These are phyloP conservation scores for Radopholus similis DNA, from an alignment of 1,140 invertebrate species.

Conservation along the genomic window DNA sequence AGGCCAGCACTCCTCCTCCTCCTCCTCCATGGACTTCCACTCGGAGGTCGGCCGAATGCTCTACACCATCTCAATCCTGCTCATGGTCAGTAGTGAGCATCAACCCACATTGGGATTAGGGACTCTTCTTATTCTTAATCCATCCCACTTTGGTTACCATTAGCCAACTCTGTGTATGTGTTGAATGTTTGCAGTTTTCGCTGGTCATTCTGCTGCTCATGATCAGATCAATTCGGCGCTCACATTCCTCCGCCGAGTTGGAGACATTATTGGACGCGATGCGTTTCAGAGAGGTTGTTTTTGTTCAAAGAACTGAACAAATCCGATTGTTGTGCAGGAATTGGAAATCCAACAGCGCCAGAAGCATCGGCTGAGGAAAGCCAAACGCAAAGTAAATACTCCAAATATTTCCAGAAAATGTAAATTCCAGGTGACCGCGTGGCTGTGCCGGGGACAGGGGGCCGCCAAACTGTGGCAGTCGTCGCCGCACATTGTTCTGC, in stretches of 20 bases:
- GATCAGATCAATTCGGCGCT: conserved; percentile 39
- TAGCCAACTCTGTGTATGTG: background rate
- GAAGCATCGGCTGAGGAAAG: conserved; percentile 38
- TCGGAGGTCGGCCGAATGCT: conserved; percentile 38
- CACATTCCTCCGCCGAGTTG: conserved; percentile 28
- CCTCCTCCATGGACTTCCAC: conserved; percentile 15
- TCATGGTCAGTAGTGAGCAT: conserved; percentile 21
- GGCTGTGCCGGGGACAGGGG: conserved; percentile 24
- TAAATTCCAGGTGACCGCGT: conserved; percentile 30
- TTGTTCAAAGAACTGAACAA: too few relatives aligned
- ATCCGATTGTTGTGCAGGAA: too few relatives aligned
- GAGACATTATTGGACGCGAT: conserved; percentile 39
- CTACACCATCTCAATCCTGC: conserved; percentile 39
- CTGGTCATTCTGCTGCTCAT: conserved; percentile 36
- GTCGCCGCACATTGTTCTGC: conserved; percentile 26
- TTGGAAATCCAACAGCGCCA: conserved; percentile 36
- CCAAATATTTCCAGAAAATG: background rate
- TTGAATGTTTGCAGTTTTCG: conserved; percentile 17
- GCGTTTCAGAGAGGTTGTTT: conserved; percentile 42
- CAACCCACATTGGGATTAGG: background rate
- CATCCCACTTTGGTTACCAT: too few relatives aligned
- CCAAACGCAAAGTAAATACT: conserved; percentile 36
- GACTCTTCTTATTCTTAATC: too few relatives aligned
- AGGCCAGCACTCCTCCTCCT: background rate
- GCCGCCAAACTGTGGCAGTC: conserved; percentile 24